phyloP scores from a whole-genome alignment of 2,888 invertebrate species.

The Scaptodrosophila latifasciaeformis region DNA sequence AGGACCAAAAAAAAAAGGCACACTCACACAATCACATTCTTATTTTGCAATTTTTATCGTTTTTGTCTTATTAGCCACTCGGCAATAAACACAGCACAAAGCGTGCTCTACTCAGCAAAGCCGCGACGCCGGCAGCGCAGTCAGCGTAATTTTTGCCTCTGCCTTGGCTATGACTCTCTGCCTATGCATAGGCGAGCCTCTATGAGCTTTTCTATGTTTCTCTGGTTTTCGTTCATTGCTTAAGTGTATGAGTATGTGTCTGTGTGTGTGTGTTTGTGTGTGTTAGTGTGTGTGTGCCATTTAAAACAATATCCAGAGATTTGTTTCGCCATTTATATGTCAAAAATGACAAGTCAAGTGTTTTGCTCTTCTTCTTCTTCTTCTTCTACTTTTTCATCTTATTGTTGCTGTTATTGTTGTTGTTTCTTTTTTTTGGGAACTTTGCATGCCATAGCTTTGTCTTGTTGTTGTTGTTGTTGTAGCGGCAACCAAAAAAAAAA shows the following conservation, averaged over 20 bases:
- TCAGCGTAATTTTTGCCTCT: background rate
- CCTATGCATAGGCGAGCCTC: too few species aligned
- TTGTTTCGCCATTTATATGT: conserved; percentile 61
- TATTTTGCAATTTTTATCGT: too few species aligned
- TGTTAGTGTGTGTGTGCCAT: conserved; percentile 40
- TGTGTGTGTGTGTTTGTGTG: background rate
- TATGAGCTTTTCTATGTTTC: too few species aligned
- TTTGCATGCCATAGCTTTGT: too few species aligned
- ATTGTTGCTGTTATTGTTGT: background rate
- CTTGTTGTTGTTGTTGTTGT: too few species aligned
- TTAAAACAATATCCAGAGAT: conserved; percentile 65
- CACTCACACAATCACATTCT: too few species aligned
- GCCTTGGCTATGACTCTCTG: too few species aligned
- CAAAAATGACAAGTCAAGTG: conserved; percentile 70
- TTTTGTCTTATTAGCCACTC: too few species aligned
- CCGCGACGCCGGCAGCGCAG: background rate
- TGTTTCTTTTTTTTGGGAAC: too few species aligned
- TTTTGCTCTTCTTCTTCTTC: conserved; percentile 31
- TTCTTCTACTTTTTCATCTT: conserved; percentile 29
- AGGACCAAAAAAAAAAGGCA: too few species aligned
- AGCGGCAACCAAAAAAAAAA: background rate
- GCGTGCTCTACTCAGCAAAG: background rate
- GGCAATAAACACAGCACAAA: background rate
- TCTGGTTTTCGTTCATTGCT: too few species aligned
- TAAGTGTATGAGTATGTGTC: conserved; percentile 1